These are phyloP conservation scores for Scaptomyza cyrtandrae DNA, from an alignment of 2,888 invertebrate species.

Conservation along the genomic window DNA sequence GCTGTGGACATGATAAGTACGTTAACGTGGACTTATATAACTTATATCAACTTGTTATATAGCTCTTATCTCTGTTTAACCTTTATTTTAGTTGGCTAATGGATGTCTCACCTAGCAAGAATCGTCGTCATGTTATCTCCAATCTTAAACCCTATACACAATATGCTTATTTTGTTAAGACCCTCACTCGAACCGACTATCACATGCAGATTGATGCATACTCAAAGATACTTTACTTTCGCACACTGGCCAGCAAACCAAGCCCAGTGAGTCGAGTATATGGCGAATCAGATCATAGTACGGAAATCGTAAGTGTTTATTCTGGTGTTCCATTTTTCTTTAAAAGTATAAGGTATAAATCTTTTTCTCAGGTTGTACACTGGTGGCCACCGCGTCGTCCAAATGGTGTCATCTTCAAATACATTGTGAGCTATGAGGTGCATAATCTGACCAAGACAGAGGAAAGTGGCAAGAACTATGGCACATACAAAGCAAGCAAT, in stretches of 20 bases:
- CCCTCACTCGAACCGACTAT: conserved; percentile 92
- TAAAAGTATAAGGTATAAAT: neutral
- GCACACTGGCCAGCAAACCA: conserved; percentile 86
- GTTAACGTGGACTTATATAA: neutral
- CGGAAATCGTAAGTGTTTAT: conserved; percentile 72
- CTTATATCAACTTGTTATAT: too few species aligned
- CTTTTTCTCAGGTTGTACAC: conserved; percentile 11
- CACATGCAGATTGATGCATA: conserved; percentile 89
- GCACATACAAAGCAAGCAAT: conserved; percentile 10
- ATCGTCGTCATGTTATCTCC: conserved; percentile 86
- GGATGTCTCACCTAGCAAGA: conserved; percentile 82
- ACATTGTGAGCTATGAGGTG: conserved; percentile 64
- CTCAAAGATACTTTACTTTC: conserved; percentile 93
- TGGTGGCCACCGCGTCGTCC: conserved; percentile 83
- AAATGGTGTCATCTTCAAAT: conserved; percentile 78
- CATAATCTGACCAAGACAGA: conserved; percentile 42
- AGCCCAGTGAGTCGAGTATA: conserved; percentile 77
- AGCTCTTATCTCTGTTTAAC: neutral
- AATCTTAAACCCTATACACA: conserved; percentile 94
- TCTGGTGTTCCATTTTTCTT: neutral
- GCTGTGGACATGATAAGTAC: conserved; percentile 92
- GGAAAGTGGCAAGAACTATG: conserved; percentile 43
- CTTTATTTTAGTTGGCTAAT: conserved; percentile 88
- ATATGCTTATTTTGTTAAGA: conserved; percentile 97
- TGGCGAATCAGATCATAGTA: conserved; percentile 70